phyloP scores from a whole-genome alignment of 1,140 invertebrate genomes.

The Delia radicum region DNA sequence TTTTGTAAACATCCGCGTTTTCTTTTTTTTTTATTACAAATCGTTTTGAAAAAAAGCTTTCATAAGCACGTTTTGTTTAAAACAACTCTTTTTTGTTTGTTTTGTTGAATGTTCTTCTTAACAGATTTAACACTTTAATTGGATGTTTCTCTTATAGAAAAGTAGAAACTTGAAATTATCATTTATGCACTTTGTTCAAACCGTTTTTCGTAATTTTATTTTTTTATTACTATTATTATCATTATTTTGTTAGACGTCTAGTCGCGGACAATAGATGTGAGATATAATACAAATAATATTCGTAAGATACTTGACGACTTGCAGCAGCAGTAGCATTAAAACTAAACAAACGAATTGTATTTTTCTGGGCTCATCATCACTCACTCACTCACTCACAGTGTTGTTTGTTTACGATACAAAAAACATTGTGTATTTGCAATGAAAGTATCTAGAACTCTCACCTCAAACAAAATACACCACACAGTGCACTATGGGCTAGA shows the following conservation, averaged over 20 bases:
- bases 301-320: neutral
- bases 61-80: neutral
- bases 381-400: neutral
- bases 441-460: conserved; percentile 53
- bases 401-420: neutral
- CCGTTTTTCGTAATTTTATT: neutral
- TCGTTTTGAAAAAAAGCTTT: neutral
- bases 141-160: too few relatives aligned
- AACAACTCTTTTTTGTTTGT: neutral
- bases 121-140: too few relatives aligned
- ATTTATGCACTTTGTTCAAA: too few relatives aligned
- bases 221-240: neutral
- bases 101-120: too few relatives aligned
- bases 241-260: conserved; percentile 1
- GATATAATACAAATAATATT: neutral
- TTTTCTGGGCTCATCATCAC: conserved; percentile 1
- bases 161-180: neutral
- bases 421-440: conserved; percentile 30
- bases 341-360: neutral
- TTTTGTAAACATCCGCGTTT: neutral
- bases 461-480: conserved; percentile 4
- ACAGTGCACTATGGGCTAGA: conserved; percentile 5
- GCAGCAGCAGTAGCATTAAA: conserved; percentile 3
- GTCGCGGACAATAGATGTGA: neutral
- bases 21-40: too few relatives aligned